Evolutionary conservation across 2,888 invertebrate genomes (phyloP).

Genomic region (Apotomis capreana): DNA sequence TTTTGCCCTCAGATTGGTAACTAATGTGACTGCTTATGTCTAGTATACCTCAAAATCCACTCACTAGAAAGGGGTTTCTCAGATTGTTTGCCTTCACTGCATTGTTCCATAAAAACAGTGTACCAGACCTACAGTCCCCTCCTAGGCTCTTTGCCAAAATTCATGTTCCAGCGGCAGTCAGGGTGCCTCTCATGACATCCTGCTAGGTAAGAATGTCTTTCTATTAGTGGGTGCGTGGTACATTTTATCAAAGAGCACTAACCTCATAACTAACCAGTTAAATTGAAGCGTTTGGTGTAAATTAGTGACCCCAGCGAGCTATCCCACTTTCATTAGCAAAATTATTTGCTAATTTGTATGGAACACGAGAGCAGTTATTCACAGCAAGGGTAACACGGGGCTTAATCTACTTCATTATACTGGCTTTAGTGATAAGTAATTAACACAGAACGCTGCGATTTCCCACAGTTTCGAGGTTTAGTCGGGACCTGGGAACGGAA

Average conservation of each 20-base stretch:
- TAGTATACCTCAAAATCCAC: too few species aligned
- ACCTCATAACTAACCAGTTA: slow-evolving; percentile 52
- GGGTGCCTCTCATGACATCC: too few species aligned
- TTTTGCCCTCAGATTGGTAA: too few species aligned
- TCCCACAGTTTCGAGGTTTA: slow-evolving; percentile 50
- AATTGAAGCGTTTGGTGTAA: slow-evolving; percentile 50
- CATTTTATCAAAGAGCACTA: slow-evolving; percentile 44
- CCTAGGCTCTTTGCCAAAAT: too few species aligned
- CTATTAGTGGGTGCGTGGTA: too few species aligned
- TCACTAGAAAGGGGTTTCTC: too few species aligned
- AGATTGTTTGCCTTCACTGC: too few species aligned
- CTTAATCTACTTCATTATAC: slow-evolving; percentile 72
- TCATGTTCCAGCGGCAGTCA: too few species aligned
- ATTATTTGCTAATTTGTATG: slow-evolving; percentile 76
- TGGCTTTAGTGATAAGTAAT: slow-evolving; percentile 63
- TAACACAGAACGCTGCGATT: slow-evolving; percentile 61
- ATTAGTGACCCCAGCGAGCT: slow-evolving; percentile 56
- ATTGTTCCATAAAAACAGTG: too few species aligned
- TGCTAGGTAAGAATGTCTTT: too few species aligned
- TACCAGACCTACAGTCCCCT: too few species aligned
- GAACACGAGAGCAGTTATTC: slow-evolving; percentile 63
- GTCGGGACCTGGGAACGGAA: slow-evolving; percentile 44
- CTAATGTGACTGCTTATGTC: too few species aligned
- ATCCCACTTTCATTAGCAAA: slow-evolving; percentile 70
- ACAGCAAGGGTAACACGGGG: slow-evolving; percentile 58